Conservation (phyloP, 2,888 invertebrate genomes). For the Eueremaeus valkanovi region DNA sequence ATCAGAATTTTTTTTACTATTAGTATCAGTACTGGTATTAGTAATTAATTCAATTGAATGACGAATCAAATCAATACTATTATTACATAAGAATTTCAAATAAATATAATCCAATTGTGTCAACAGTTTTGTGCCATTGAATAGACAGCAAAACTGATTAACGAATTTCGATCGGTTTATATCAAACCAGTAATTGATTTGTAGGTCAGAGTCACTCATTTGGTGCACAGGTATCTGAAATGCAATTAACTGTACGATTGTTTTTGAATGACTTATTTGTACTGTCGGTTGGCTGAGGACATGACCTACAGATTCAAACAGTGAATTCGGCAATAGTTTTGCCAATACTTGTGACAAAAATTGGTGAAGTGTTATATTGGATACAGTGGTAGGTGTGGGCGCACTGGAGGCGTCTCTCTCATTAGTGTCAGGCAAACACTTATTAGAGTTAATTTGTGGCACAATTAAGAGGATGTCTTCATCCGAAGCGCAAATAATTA, state of each 20-base stretch:
- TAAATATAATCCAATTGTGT: constrained; percentile 30
- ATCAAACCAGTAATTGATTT: constrained; percentile 27
- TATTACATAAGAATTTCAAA: constrained; percentile 12
- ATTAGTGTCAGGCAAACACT: too few species aligned
- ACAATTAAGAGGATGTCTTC: constrained; percentile 3
- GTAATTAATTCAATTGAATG: not conserved
- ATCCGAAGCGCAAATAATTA: not conserved
- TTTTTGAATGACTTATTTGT: constrained; percentile 13
- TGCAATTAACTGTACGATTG: constrained; percentile 9
- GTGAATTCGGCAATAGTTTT: constrained; percentile 10
- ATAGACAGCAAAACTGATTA: constrained; percentile 27
- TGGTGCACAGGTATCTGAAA: constrained; percentile 12
- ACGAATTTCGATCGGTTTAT: constrained; percentile 24
- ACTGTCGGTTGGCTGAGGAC: not conserved
- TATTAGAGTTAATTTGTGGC: not conserved
- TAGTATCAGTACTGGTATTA: not conserved
- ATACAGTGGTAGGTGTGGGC: too few species aligned
- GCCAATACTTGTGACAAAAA: constrained; percentile 1
- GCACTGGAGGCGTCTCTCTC: not conserved
- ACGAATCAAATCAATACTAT: constrained; percentile 4
- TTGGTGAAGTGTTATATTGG: constrained; percentile 12
- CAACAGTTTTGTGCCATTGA: not conserved
- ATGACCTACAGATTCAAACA: not conserved
- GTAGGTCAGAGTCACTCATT: not conserved
- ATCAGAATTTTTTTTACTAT: too few species aligned